Evolutionary conservation across 2,113 vertebrate genomes (phyloP), one percentile per base, ranked within the genome.

Genomic region (Nesoenas mayeri): DNA sequence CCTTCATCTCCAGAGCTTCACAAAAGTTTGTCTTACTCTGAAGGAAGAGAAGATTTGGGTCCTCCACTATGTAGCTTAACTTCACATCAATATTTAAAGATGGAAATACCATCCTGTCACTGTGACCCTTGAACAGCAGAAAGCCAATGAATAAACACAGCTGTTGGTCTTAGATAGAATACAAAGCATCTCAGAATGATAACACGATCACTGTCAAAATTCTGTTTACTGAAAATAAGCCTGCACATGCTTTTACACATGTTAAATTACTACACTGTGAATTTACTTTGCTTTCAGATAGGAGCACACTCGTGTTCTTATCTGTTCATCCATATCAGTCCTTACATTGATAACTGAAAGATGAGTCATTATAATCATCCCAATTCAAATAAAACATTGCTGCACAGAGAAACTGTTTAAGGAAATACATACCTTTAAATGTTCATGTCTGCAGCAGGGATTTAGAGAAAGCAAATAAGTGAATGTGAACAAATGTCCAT

Each of bases 141-240:
- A 92, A 31, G 32, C 57, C 90, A 82, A 64, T 79, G 61, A 80
- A 78, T 95, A 88, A 90, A 95, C 65, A 92, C 74, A 95, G 74
- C 42, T 91, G 79, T 88, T 90, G 57, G 57, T 51, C 56, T 42
- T 64, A 95, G 66, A 71, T 3, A 79, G 74, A 57, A 17, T 3
- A 79, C 6, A 75, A 65, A 88, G 17, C 25, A 85, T 9, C 20
- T 72, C 29, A 26, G 26, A 85, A 72, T 34, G 57, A 75, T 34
- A 31, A 12, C 48, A 90, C 20, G 19, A 85, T 58, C 57, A n/a
- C 31, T 85, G 66, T 86, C 82, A 89, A 94, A 85, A 58, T 64
- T 13, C 32, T 56, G 12, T 34, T 25, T 69, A 29, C 38, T 90
- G 38, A 38, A 92, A 93, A 88, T 71, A 64, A 85, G 17, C 48